phyloP scores from a whole-genome alignment of 2,888 invertebrate genomes.

The Philonicus albiceps region DNA sequence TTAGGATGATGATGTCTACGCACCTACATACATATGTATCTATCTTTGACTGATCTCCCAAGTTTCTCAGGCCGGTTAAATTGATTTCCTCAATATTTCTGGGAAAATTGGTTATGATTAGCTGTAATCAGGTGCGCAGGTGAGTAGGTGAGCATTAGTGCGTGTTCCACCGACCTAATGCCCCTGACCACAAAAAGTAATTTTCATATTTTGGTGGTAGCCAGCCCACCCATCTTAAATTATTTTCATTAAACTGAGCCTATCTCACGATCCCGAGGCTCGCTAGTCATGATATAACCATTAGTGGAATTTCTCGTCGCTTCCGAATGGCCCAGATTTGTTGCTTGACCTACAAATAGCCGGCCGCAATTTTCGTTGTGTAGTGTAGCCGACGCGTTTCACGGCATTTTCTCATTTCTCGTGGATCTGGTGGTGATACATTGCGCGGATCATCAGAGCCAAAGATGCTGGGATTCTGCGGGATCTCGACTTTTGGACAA shows the following conservation, averaged over 20 bases:
- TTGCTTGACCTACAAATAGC: conserved; percentile 41
- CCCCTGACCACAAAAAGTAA: conserved; percentile 5
- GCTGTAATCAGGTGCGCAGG: not conserved
- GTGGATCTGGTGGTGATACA: not conserved
- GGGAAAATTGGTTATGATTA: not conserved
- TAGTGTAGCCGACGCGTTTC: conserved; percentile 3
- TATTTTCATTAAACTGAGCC: not conserved
- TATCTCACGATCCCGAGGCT: conserved; percentile 35
- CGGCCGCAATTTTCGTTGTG: conserved; percentile 35
- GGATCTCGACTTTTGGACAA: conserved; percentile 1
- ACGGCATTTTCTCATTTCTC: conserved; percentile 17
- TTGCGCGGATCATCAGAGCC: not conserved
- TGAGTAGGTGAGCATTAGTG: not conserved
- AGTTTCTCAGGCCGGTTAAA: not conserved
- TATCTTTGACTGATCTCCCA: not conserved
- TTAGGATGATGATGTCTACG: not conserved
- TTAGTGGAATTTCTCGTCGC: conserved; percentile 18
- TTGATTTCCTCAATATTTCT: not conserved
- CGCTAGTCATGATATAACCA: conserved; percentile 26
- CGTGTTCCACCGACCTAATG: conserved; percentile 11
- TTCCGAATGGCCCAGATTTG: conserved; percentile 45
- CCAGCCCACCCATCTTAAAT: not conserved
- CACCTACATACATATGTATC: not conserved
- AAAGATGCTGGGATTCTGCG: conserved; percentile 11
- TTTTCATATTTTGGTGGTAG: conserved; percentile 1